These are phyloP conservation scores for Silurus lanzhouensis DNA, from an alignment of 2,797 vertebrate genomes.

Conservation along the genomic window DNA sequence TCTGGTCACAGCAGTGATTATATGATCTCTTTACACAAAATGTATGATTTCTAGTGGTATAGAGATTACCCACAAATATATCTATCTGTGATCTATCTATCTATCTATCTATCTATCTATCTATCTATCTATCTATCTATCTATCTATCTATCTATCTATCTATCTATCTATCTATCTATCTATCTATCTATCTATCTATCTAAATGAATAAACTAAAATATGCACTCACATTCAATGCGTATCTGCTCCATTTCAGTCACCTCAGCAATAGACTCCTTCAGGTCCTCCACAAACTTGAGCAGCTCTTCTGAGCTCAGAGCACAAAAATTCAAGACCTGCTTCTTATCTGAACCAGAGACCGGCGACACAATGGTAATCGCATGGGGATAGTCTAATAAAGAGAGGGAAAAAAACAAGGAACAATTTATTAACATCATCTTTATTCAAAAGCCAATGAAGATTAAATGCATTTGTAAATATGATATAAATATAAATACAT, in stretches of 20 bases:
- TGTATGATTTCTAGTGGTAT: neutral
- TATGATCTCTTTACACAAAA: neutral
- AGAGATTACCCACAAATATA: neutral
- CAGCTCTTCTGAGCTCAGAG: constrained; percentile 92
- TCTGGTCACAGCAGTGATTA: neutral
- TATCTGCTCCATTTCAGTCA: constrained; percentile 98
- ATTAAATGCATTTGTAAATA: neutral
- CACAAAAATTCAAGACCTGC: constrained; percentile 94
- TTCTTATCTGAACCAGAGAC: constrained; percentile 93
- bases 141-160: no score
- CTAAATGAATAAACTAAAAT: neutral
- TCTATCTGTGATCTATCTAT: no score
- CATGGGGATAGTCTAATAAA: constrained; percentile 88
- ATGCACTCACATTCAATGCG: constrained; percentile 91
- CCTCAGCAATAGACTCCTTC: constrained; percentile 96
- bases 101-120: no score
- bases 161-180: no score
- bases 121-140: no score
- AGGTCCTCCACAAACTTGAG: constrained; percentile 97
- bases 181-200: no score
- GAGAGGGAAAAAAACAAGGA: neutral
- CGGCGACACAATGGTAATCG: constrained; percentile 93
- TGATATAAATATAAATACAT: neutral
- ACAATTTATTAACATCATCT: neutral
- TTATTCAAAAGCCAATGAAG: neutral